Percentiles rank a stretch among this genome's conserved stretches.
phyloP scores from a whole-genome alignment of 1,140 invertebrate genomes.

The Drosophila sechellia region DNA sequence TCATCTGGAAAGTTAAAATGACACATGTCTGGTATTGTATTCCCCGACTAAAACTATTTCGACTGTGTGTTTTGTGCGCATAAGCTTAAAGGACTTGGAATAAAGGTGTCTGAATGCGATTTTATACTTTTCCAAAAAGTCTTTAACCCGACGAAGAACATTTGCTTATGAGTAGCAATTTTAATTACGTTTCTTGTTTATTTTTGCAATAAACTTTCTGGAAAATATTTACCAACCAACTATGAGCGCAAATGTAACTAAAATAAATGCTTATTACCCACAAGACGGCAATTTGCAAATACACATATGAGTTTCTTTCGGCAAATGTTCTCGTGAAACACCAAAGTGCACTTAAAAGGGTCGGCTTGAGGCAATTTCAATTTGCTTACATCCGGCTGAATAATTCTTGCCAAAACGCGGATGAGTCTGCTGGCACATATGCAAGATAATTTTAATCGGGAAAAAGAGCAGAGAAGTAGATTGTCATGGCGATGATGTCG shows the following conservation, averaged over 20 bases:
- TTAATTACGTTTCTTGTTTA: neutral
- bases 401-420: constrained; percentile 6
- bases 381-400: constrained; percentile 20
- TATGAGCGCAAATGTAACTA: constrained; percentile 19
- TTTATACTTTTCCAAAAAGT: neutral
- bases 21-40: constrained; percentile 3
- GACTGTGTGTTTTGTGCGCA: neutral
- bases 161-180: neutral
- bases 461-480: constrained; percentile 11
- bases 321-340: constrained; percentile 32
- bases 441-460: constrained; percentile 24
- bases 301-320: constrained; percentile 21
- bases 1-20: constrained; percentile 19
- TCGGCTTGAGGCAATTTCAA: constrained; percentile 41
- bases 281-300: constrained; percentile 20
- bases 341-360: constrained; percentile 45
- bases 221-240: neutral
- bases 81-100: too few species aligned
- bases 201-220: neutral
- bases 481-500: constrained; percentile 9
- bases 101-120: neutral
- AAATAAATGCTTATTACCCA: constrained; percentile 46
- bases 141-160: neutral
- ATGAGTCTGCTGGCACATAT: constrained; percentile 12
- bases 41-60: constrained; percentile 1